A percentile compares a stretch with the other conserved stretches of the same genome.
Evolutionary conservation across 2,797 vertebrate genomes (phyloP).

Genomic region (Australoheros facetus): DNA sequence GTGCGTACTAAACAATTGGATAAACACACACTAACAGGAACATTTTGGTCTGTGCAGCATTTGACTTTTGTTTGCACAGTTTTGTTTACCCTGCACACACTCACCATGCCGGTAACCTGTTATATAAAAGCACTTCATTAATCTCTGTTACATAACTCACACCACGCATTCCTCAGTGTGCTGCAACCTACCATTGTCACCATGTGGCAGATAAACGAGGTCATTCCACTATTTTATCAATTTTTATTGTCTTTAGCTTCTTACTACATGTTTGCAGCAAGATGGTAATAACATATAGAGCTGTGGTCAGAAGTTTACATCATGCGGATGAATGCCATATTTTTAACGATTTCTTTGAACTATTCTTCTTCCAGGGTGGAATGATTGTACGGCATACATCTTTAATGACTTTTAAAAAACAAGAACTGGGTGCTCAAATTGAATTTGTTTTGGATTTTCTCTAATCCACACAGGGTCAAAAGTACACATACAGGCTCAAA

Average conservation of each 20-base stretch:
- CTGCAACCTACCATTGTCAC: constrained; percentile 58
- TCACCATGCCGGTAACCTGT: constrained; percentile 11
- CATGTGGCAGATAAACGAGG: constrained; percentile 8
- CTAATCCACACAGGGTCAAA: too few species aligned
- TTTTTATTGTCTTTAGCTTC: not conserved
- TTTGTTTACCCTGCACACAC: constrained; percentile 54
- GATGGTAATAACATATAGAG: not conserved
- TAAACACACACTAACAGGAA: not conserved
- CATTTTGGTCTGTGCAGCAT: constrained; percentile 30
- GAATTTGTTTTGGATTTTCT: too few species aligned
- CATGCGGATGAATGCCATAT: too few species aligned
- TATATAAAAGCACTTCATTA: constrained; percentile 66
- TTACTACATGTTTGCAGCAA: not conserved
- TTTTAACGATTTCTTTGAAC: too few species aligned
- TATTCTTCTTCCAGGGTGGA: too few species aligned
- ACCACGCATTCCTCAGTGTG: constrained; percentile 64
- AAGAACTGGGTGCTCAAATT: too few species aligned
- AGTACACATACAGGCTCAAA: too few species aligned
- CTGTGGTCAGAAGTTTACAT: too few species aligned
- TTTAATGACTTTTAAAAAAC: too few species aligned
- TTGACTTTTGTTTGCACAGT: constrained; percentile 57
- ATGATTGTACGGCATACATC: too few species aligned
- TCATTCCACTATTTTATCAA: constrained; percentile 8
- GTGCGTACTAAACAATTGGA: not conserved
- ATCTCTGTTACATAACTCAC: constrained; percentile 62